Evolutionary conservation across 53 echinoderm and acorn worm species (phyloP).

Genomic region (Holothuria leucospilota): DNA sequence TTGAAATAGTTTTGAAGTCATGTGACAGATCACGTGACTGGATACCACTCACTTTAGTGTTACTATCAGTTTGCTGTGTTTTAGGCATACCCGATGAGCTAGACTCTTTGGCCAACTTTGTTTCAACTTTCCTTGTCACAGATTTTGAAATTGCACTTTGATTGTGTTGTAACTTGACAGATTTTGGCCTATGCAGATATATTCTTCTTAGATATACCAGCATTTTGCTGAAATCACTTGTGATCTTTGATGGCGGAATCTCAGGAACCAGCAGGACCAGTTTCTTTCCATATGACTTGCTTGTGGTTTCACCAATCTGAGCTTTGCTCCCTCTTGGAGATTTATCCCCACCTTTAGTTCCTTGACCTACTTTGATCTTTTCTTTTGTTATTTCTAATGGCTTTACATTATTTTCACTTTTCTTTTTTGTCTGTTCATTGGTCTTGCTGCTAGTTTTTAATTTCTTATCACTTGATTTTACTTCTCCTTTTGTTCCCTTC

Average conservation of each 20-base stretch:
- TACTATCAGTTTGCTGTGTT: too few species aligned
- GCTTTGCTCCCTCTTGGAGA: not conserved
- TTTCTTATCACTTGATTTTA: not conserved
- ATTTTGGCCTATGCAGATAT: not conserved
- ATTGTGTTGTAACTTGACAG: not conserved
- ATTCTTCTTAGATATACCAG: slow-evolving; percentile 21
- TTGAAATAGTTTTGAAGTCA: too few species aligned
- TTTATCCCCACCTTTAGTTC: not conserved
- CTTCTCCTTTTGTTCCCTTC: not conserved
- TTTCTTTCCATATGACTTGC: slow-evolving; percentile 23
- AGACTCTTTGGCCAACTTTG: too few species aligned
- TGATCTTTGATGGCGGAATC: slow-evolving; percentile 5
- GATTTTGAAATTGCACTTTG: not conserved
- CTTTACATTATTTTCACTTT: not conserved
- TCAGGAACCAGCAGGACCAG: slow-evolving; percentile 28
- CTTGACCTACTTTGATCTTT: not conserved
- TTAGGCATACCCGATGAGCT: too few species aligned
- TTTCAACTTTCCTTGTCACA: too few species aligned
- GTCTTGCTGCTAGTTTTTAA: not conserved
- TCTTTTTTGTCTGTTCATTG: not conserved
- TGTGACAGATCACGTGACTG: too few species aligned
- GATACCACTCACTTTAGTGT: too few species aligned
- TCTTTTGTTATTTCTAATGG: not conserved
- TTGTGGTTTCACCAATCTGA: not conserved
- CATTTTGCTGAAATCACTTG: not conserved